phyloP scores from a whole-genome alignment of 2,797 vertebrate genomes.

The Tokudaia tokunoshimensis region DNA sequence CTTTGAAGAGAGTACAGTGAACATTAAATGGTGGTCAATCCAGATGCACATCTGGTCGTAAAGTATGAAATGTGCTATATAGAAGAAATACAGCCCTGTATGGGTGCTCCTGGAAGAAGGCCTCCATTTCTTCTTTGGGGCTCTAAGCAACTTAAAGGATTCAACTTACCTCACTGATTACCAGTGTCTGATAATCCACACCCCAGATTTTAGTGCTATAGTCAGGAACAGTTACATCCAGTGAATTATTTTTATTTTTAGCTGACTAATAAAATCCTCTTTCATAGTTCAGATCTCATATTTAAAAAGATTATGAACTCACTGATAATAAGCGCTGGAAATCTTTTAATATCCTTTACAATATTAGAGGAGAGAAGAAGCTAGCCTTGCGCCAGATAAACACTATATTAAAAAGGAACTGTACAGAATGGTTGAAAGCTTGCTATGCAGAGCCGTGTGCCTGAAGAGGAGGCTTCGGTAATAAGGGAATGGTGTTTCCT shows the following conservation, averaged over 20 bases:
- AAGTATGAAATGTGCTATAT: neutral
- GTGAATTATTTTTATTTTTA: slow-evolving; percentile 51
- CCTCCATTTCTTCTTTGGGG: neutral
- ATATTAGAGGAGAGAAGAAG: slow-evolving; percentile 18
- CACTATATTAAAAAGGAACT: neutral
- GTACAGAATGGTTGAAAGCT: neutral
- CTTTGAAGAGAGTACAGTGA: neutral
- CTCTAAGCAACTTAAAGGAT: neutral
- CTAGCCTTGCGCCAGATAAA: neutral
- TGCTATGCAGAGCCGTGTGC: neutral
- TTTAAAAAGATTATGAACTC: neutral
- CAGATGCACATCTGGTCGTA: neutral
- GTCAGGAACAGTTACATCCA: neutral
- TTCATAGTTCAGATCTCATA: slow-evolving; percentile 22
- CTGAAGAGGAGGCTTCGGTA: neutral
- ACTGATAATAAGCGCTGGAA: slow-evolving; percentile 31
- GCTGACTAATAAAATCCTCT: neutral
- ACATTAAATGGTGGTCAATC: neutral
- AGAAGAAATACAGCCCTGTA: neutral
- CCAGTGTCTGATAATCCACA: neutral
- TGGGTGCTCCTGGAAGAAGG: neutral
- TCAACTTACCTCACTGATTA: neutral
- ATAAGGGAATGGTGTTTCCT: neutral
- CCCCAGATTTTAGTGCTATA: neutral
- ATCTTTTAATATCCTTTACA: slow-evolving; percentile 40